Percentiles rank a stretch among this genome's conserved stretches.
Conservation (phyloP, 1,140 invertebrate genomes). For the Littorina saxatilis region DNA sequence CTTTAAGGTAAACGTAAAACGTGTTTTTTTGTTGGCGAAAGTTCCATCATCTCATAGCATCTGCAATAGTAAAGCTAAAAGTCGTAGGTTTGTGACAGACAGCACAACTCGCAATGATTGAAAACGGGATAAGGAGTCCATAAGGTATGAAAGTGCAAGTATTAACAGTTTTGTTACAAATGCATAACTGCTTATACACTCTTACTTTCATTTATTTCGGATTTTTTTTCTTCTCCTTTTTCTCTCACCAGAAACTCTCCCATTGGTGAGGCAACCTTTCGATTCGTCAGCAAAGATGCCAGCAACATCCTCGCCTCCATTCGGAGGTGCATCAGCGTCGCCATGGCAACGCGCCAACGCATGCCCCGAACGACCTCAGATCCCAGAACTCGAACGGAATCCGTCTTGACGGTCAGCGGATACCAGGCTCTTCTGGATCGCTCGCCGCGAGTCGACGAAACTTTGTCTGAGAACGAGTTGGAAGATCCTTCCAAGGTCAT, state of each 20-base stretch:
- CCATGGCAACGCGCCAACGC: conserved; percentile 34
- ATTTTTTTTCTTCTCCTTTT: neutral
- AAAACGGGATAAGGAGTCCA: too few species aligned
- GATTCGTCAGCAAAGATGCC: conserved; percentile 41
- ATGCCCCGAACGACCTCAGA: neutral
- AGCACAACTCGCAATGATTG: too few species aligned
- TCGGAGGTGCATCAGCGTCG: conserved; percentile 49
- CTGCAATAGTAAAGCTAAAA: too few species aligned
- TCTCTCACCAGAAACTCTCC: conserved; percentile 44
- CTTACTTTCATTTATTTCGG: too few species aligned
- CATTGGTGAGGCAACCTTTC: conserved; percentile 50
- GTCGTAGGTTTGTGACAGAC: too few species aligned
- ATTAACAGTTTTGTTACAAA: too few species aligned
- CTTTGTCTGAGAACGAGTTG: conserved; percentile 1
- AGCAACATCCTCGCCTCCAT: conserved; percentile 43
- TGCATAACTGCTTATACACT: too few species aligned
- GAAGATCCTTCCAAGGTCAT: neutral
- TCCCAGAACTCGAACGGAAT: neutral
- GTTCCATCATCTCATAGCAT: too few species aligned
- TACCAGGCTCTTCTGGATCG: conserved; percentile 18
- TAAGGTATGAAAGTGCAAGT: too few species aligned
- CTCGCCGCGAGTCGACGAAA: neutral
- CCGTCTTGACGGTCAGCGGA: neutral
- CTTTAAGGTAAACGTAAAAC: too few species aligned
- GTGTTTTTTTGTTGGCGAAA: too few species aligned